Conservation (phyloP, 2,113 vertebrate species). For the Xiphophorus hellerii region DNA sequence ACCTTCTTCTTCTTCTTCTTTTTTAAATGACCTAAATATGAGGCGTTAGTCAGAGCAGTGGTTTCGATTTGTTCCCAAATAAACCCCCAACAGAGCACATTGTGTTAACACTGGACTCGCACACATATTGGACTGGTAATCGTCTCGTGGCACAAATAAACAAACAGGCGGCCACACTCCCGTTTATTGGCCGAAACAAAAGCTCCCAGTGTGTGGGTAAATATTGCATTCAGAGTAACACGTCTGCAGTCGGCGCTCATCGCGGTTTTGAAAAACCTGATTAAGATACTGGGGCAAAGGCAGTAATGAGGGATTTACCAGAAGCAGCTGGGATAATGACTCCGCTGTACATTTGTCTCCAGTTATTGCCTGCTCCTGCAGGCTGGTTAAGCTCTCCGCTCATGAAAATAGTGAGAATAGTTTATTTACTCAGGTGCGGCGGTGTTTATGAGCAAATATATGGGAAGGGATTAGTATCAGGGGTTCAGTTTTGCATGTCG, state of each 20-base stretch:
- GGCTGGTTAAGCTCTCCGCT: constrained; percentile 54
- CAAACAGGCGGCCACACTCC: constrained; percentile 31
- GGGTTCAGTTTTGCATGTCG: constrained; percentile 17
- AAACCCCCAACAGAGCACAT: constrained; percentile 14
- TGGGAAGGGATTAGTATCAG: constrained; percentile 46
- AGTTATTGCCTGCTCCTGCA: constrained; percentile 45
- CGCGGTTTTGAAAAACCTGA: constrained; percentile 61
- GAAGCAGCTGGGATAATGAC: constrained; percentile 58
- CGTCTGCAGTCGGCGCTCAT: constrained; percentile 34
- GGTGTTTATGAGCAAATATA: constrained; percentile 47
- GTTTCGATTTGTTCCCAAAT: neutral
- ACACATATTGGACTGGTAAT: constrained; percentile 39
- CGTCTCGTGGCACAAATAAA: constrained; percentile 41
- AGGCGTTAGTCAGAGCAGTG: no score
- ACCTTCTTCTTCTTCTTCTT: neutral
- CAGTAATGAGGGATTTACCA: constrained; percentile 64
- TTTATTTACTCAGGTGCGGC: constrained; percentile 50
- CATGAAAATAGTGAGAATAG: constrained; percentile 50
- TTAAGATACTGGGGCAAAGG: constrained; percentile 50
- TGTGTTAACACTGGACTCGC: constrained; percentile 28
- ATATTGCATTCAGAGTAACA: constrained; percentile 48
- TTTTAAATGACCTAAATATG: no score
- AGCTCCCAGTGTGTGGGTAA: constrained; percentile 41
- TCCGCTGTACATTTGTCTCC: constrained; percentile 33
- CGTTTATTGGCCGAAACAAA: constrained; percentile 59